Percentiles rank a stretch among this genome's conserved stretches.
Evolutionary conservation across 2,888 invertebrate species (phyloP).

Genomic region (Andricus curvator): DNA sequence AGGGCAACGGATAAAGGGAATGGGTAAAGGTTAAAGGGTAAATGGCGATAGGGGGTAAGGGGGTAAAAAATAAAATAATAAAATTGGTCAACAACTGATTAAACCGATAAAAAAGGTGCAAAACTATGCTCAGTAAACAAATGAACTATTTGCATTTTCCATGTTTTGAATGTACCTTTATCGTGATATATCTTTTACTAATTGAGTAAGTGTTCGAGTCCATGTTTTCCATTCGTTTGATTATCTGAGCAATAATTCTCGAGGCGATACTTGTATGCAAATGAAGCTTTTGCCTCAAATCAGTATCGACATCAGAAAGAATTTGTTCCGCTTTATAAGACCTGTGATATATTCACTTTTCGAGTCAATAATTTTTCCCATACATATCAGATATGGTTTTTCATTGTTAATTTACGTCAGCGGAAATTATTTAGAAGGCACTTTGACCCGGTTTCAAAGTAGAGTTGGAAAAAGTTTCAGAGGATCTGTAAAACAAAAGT

Average conservation of each 20-base stretch:
- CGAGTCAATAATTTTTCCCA: conserved; percentile 16
- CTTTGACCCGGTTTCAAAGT: not conserved
- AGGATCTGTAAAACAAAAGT: no score
- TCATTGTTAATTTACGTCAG: not conserved
- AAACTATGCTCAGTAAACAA: conserved; percentile 6
- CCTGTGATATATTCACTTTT: conserved; percentile 20
- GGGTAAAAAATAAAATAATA: no score
- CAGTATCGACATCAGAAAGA: conserved; percentile 26
- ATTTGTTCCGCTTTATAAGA: conserved; percentile 33
- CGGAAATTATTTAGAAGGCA: not conserved
- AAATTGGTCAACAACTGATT: not conserved
- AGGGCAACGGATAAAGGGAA: no score
- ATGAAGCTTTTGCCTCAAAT: conserved; percentile 34
- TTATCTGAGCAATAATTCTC: conserved; percentile 41
- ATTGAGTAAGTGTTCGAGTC: conserved; percentile 33
- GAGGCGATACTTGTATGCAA: conserved; percentile 39
- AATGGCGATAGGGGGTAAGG: no score
- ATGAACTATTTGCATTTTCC: conserved; percentile 21
- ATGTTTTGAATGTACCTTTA: conserved; percentile 16
- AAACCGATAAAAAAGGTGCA: not conserved
- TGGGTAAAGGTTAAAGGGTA: no score
- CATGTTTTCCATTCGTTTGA: conserved; percentile 39
- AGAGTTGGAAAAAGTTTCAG: no score
- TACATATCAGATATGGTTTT: not conserved
- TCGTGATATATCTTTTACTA: conserved; percentile 31